Conservation (phyloP, 2,113 vertebrate species). For the Plecturocebus donacophilus region DNA sequence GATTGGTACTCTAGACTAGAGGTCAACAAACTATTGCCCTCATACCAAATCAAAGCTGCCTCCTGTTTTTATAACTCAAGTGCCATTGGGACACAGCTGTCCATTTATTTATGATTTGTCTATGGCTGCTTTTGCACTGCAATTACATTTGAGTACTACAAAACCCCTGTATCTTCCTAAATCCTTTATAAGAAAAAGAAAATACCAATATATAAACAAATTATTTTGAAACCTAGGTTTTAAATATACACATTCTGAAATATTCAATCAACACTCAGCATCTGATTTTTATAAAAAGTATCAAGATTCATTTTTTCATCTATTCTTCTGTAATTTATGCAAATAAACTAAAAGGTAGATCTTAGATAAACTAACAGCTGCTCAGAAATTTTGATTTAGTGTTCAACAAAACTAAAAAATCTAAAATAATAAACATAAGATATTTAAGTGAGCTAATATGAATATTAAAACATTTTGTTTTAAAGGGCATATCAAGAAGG, state of each 20-base stretch:
- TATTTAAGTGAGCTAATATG: slow-evolving; percentile 27
- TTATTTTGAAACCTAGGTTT: background rate
- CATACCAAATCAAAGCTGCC: background rate
- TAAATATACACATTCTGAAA: slow-evolving; percentile 16
- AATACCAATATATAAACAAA: background rate
- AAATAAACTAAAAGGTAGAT: background rate
- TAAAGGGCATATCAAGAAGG: background rate
- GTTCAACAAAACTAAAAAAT: slow-evolving; percentile 39
- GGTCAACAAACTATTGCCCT: background rate
- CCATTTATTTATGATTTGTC: background rate
- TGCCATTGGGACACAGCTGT: background rate
- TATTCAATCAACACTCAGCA: background rate
- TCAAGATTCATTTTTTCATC: background rate
- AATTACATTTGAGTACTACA: background rate
- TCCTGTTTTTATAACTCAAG: background rate
- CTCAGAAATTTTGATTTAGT: background rate
- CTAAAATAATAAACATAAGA: slow-evolving; percentile 32
- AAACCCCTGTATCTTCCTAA: background rate
- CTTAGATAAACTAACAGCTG: background rate
- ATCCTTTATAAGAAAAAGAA: background rate
- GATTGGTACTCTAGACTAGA: background rate
- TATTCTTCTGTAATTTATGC: slow-evolving; percentile 42
- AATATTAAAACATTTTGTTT: slow-evolving; percentile 44
- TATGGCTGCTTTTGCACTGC: background rate
- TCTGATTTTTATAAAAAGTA: background rate